Evolutionary conservation across 2,797 vertebrate species (phyloP).

Genomic region (Stomatorhinus walkeri): DNA sequence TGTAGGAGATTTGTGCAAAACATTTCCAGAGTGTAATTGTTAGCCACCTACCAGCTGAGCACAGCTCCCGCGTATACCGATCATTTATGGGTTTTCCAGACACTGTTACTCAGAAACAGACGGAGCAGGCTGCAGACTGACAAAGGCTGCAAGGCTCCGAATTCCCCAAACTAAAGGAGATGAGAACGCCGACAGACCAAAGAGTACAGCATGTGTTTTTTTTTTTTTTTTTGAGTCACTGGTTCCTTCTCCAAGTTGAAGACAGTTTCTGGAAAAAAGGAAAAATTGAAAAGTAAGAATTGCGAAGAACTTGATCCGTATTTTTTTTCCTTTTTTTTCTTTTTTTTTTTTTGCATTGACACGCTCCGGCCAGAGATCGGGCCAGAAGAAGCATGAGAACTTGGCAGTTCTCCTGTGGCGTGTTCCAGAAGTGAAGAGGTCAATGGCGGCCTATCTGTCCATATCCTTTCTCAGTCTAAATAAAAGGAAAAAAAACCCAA

Average conservation of each 20-base stretch:
- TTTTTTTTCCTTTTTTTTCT: neutral
- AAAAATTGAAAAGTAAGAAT: slow-evolving; percentile 29
- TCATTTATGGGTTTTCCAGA: slow-evolving; percentile 13
- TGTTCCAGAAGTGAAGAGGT: slow-evolving; percentile 52
- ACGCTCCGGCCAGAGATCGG: slow-evolving; percentile 31
- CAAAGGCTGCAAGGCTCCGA: neutral
- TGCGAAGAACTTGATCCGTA: slow-evolving; percentile 36
- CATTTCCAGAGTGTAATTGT: neutral
- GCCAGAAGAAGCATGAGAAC: slow-evolving; percentile 46
- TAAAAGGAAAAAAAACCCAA: neutral
- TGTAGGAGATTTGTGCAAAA: neutral
- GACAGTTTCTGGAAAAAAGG: slow-evolving; percentile 14
- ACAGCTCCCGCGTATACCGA: neutral
- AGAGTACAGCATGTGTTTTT: slow-evolving; percentile 18
- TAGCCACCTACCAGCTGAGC: neutral
- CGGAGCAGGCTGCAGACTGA: neutral
- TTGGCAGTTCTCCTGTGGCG: slow-evolving; percentile 46
- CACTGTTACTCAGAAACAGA: slow-evolving; percentile 20
- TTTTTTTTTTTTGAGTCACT: slow-evolving; percentile 20
- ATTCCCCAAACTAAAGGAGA: slow-evolving; percentile 7
- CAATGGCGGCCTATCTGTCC: slow-evolving; percentile 37
- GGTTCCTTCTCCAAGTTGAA: neutral
- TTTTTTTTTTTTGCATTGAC: slow-evolving; percentile 23
- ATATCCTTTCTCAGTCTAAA: slow-evolving; percentile 48
- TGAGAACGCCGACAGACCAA: slow-evolving; percentile 14